Percentiles rank a stretch among this genome's conserved stretches.
phyloP scores from a whole-genome alignment of 2,797 vertebrate species.

The Huso huso region DNA sequence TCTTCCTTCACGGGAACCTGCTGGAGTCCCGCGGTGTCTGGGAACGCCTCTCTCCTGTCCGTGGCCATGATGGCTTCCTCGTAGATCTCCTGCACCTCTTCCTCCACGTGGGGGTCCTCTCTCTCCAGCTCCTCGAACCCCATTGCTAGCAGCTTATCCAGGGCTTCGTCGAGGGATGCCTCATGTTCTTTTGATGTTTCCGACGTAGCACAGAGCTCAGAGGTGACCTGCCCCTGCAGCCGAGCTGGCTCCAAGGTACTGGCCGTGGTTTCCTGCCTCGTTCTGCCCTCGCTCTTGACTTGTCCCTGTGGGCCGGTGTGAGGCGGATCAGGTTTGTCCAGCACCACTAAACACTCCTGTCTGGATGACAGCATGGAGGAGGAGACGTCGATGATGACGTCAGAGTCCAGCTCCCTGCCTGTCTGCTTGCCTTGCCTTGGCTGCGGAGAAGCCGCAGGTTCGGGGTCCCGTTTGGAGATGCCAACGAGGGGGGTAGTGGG shows the following conservation, averaged over 20 bases:
- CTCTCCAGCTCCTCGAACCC: constrained; percentile 22
- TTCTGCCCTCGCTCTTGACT: no score
- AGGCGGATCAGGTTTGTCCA: constrained; percentile 31
- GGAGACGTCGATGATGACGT: constrained; percentile 28
- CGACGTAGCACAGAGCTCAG: constrained; percentile 15
- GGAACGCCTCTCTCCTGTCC: constrained; percentile 36
- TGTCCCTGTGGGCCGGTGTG: constrained; percentile 24
- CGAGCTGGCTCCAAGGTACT: not conserved
- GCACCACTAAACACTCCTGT: constrained; percentile 14
- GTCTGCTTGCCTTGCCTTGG: constrained; percentile 7
- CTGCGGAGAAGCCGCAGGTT: constrained; percentile 27
- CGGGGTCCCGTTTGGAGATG: constrained; percentile 28
- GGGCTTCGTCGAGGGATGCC: constrained; percentile 39
- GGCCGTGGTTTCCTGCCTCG: not conserved
- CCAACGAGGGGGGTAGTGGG: not conserved
- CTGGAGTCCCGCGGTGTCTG: constrained; percentile 31
- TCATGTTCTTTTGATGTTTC: constrained; percentile 41
- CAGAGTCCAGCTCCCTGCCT: constrained; percentile 24
- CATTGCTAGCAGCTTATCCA: constrained; percentile 47
- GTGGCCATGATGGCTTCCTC: constrained; percentile 33
- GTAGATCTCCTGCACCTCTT: constrained; percentile 21
- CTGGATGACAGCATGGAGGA: constrained; percentile 25
- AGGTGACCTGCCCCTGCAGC: not conserved
- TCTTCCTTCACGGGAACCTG: constrained; percentile 6
- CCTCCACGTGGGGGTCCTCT: not conserved